phyloP scores from a whole-genome alignment of 2,888 invertebrate species.

The Epirrhoe tristata region DNA sequence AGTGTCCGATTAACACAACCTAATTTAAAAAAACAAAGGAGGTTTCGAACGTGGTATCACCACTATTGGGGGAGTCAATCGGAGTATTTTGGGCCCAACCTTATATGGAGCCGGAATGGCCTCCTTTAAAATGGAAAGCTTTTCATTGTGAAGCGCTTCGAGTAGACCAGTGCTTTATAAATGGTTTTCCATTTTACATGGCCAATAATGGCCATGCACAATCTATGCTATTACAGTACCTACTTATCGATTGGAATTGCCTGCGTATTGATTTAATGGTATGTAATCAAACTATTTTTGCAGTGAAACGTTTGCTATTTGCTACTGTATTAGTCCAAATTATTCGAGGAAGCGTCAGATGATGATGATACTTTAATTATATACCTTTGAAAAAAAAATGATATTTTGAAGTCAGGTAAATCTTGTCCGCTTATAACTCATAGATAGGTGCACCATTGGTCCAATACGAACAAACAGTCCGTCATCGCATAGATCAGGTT shows the following conservation, averaged over 20 bases:
- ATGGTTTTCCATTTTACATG: not conserved
- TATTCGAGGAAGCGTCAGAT: constrained; percentile 22
- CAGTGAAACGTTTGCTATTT: constrained; percentile 45
- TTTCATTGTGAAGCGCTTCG: no score
- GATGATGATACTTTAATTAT: no score
- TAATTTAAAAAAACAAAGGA: no score
- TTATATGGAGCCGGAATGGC: no score
- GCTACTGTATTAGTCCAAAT: constrained; percentile 50
- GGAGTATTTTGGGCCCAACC: no score
- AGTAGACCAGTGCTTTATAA: not conserved
- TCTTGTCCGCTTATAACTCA: constrained; percentile 25
- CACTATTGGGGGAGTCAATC: no score
- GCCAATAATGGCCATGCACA: not conserved
- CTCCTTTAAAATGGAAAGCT: no score
- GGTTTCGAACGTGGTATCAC: no score
- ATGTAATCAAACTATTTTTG: constrained; percentile 63
- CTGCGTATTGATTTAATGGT: constrained; percentile 14
- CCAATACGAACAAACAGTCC: constrained; percentile 66
- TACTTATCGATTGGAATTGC: not conserved
- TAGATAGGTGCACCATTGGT: constrained; percentile 13
- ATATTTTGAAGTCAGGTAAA: no score
- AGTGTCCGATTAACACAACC: no score
- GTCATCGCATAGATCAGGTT: constrained; percentile 80
- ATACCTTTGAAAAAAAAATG: no score
- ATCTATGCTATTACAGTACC: not conserved